Percentiles rank a stretch among this genome's conserved stretches.
These are phyloP conservation scores for Muscicapa adusta DNA, from an alignment of 2,113 vertebrate genomes.

Conservation along the genomic window DNA sequence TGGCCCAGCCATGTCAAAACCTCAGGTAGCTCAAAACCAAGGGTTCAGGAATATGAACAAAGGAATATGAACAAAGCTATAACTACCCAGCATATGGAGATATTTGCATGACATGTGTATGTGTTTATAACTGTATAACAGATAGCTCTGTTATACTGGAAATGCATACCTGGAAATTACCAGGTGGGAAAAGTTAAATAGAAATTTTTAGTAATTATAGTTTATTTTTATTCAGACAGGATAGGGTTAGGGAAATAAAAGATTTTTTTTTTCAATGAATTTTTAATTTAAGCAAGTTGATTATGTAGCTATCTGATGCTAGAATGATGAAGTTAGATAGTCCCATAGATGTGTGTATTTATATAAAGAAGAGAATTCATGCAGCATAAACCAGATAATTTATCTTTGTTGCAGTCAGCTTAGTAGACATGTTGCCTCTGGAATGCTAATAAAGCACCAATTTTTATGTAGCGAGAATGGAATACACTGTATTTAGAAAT, in stretches of 20 bases:
- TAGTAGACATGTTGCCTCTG: not conserved
- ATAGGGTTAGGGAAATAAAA: not conserved
- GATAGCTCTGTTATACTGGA: not conserved
- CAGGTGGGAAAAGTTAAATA: not conserved
- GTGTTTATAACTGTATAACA: not conserved
- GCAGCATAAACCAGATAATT: not conserved
- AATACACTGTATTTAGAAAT: not conserved
- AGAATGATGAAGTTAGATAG: not conserved
- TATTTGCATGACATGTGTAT: accelerated
- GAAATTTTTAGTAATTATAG: not conserved
- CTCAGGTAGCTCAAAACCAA: not conserved
- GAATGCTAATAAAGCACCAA: not conserved
- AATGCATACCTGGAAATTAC: not conserved
- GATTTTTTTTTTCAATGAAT: not conserved
- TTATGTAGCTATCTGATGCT: not conserved
- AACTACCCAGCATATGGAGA: not conserved
- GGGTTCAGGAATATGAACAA: not conserved
- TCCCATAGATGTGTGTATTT: not conserved
- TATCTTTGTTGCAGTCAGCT: not conserved
- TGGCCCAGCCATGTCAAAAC: not conserved
- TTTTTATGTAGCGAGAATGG: not conserved
- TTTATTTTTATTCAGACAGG: not conserved
- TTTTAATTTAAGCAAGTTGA: constrained; percentile 1
- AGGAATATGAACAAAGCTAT: not conserved
- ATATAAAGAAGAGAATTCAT: not conserved